Evolutionary conservation across 2,113 vertebrate species (phyloP), one percentile per base, ranked within the genome.

Genomic region (Lasiurus cinereus): DNA sequence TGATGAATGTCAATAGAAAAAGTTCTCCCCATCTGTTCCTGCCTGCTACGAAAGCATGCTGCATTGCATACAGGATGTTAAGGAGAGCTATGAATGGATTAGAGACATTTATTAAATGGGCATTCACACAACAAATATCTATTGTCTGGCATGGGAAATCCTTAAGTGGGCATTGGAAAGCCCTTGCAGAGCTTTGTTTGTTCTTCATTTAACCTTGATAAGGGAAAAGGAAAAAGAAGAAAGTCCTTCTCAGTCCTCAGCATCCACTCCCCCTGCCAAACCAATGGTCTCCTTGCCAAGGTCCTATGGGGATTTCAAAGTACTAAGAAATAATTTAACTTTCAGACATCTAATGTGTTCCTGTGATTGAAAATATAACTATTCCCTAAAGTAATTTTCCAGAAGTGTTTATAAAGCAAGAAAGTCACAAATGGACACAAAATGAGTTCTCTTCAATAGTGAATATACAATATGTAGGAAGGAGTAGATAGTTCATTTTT

Each of bases 301-400:
- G 74, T 56, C 93, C 79, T 64, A 3, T 1, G 10, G 48, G 76
- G 64, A 56, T 74, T 93, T 91, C 22, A 59, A 66, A 93, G 33
- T 22, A 46, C 43, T 15, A 56, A 95, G 86, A 48, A 83, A 48
- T 83, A 84, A 96, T 88, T 90, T 72, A 36, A 84, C 6, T 64
- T 90, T 59, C 80, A 79, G 85, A 19, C 6, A 29, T 36, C n/a
- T 69, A 48, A 83, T 90, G 4, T 77, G 82, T 92, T 82, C 79
- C 69, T 84, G 18, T 90, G 95, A 87, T 82, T 84, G 90, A 85
- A 96, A 94, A 93, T 33, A 83, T n/a, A 76, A n/a, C 84, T 46
- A 14, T 90, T 90, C 87, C 95, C 87, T 87, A 36, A 90, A 90
- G 95, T 59, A 67, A 88, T 93, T 95, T 96, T 80, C 84, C 43